phyloP scores from a whole-genome alignment of 2,797 vertebrate genomes.

The Naso thynnoides region DNA sequence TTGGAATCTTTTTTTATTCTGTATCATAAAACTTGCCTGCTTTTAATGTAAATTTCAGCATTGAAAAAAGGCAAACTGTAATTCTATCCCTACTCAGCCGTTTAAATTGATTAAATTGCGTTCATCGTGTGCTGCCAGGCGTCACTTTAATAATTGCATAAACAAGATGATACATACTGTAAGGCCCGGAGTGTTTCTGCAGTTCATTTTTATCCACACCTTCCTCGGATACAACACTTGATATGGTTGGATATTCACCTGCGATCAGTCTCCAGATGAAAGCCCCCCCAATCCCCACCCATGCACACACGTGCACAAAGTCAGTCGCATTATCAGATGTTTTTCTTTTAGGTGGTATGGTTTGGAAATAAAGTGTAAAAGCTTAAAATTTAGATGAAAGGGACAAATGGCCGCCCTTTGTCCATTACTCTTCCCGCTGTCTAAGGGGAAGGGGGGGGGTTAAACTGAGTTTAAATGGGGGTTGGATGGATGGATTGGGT shows the following conservation, averaged over 20 bases:
- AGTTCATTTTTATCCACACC: slow-evolving; percentile 89
- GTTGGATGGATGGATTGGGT: slow-evolving; percentile 64
- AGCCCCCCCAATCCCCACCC: slow-evolving; percentile 48
- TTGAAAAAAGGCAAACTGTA: slow-evolving; percentile 76
- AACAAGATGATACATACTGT: slow-evolving; percentile 90
- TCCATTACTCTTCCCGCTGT: slow-evolving; percentile 47
- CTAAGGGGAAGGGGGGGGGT: slow-evolving; percentile 21
- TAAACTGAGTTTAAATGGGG: slow-evolving; percentile 63
- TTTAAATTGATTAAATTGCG: slow-evolving; percentile 95
- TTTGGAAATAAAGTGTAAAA: slow-evolving; percentile 87
- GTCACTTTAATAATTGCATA: slow-evolving; percentile 93
- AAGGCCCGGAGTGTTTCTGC: slow-evolving; percentile 92
- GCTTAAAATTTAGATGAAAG: slow-evolving; percentile 76
- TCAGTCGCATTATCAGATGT: slow-evolving; percentile 67
- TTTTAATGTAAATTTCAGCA: slow-evolving; percentile 72
- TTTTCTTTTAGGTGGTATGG: slow-evolving; percentile 80
- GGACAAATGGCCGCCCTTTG: slow-evolving; percentile 46
- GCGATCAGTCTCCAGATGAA: slow-evolving; percentile 91
- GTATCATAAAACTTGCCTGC: slow-evolving; percentile 17
- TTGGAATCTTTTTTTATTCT: slow-evolving; percentile 44
- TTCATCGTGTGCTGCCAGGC: slow-evolving; percentile 91
- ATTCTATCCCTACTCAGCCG: slow-evolving; percentile 87
- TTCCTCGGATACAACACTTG: slow-evolving; percentile 84
- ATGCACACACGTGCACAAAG: background rate
- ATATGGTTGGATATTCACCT: slow-evolving; percentile 86